Evolutionary conservation across 1,140 invertebrate species (phyloP), one percentile per base, ranked within the genome.

Genomic region (Ostrea edulis): DNA sequence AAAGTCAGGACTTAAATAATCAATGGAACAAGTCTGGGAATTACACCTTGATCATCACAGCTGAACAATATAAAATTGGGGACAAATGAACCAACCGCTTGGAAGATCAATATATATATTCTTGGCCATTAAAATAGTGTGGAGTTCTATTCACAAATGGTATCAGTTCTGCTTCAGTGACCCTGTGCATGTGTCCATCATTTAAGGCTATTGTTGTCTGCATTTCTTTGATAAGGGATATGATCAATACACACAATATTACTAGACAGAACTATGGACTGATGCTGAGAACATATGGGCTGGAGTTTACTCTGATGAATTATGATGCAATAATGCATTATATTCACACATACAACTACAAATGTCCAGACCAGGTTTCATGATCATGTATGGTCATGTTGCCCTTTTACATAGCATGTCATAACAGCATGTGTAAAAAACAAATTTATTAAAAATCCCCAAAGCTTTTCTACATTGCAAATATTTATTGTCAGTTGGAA

Each of bases 231-330:
- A 20, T 20, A n/a, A 62, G 58, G 58, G 58, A 62, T n/a, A n/a
- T 62, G 58, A 71, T 71, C 68, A 71, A 71, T 71, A 71, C 68
- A 71, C 29, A 71, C 22, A 71, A 25, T 71, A 71, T 29, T 25
- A 71, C 4, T 71, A 8, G 5, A 71, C 68, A 71, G 11, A 14
- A 8, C 22, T 25, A 71, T 25, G 22, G 11, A n/a, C 25, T 25
- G 14, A 71, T 9, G 25, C 22, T 35, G 68, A 35, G 22, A 71
- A 25, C 68, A 71, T 71, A 71, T 71, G 68, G 68, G 68, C 68
- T 71, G 68, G 29, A 25, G 68, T 71, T 71, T 35, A 71, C 29
- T 71, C 22, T 12, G 29, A 12, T 29, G 35, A 44, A 44, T 44
- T 44, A 44, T 44, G 29, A 29, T 71, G 55, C 12, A 58, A 58